Base-by-base conservation (phyloP, 2,797 vertebrate species). In the Siniperca obscura region DNA sequence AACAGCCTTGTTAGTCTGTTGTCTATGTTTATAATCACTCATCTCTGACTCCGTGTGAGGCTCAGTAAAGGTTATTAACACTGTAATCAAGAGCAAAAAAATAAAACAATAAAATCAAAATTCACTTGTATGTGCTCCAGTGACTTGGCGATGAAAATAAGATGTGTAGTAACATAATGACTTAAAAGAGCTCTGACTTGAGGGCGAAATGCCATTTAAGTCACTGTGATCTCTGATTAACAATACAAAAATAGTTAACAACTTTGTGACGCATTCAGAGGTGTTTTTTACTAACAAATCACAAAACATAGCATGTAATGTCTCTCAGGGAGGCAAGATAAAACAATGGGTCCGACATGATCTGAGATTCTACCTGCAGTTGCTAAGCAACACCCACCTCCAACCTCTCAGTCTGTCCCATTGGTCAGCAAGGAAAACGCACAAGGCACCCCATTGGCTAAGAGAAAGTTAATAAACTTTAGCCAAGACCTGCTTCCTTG, bases 381-480 rank as follows among this genome's bases (percentile, higher is more conserved):
- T 96, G 96, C 96, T 96, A 96, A 96, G 96, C 96, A 96, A 96
- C 96, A 96, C 95, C 95, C 94, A 95, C 95, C 94, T 96, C 95
- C 95, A 94, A 93, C 92, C 94, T 94, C 94, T 94, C 91, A 85
- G 83, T 91, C 87, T 86, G 87, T 90, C 92, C 93, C 89, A 96
- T 96, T 96, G 95, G 96, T 93, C 91, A 93, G 90, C 83, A 76
- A 90, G 93, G 92, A 93, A 93, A 94, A 95, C 94, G 93, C 93
- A 94, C 90, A 90, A 86, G 80, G 89, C 86, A 42, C 87, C 93
- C 89, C 64, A 96, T 96, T 96, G 95, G 96, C 93, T 94, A 67
- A 90, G 88, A 94, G 92, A 92, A 96, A 95, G 94, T 96, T 96
- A 96, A 96, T 96, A 95, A 96, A 96, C 95, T 96, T 96, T 95